Conservation (phyloP, 2,888 invertebrate species). For the Agonopterix heracliana region DNA sequence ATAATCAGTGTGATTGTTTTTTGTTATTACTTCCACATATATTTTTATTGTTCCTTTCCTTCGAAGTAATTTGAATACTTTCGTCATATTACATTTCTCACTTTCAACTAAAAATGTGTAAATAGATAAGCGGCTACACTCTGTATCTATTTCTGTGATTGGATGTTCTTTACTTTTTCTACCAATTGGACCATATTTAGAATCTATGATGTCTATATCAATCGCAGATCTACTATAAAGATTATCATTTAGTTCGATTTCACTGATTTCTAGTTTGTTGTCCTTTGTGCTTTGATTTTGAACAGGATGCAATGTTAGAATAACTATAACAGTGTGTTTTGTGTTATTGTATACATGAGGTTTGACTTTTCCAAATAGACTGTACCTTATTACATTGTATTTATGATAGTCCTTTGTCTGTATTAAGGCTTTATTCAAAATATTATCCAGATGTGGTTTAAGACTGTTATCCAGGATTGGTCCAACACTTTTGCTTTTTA, state of each 20-base stretch:
- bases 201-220: slow-evolving; percentile 51
- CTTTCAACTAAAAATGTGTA: slow-evolving; percentile 41
- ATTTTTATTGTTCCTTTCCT: slow-evolving; percentile 45
- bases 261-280: slow-evolving; percentile 13
- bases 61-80: slow-evolving; percentile 40
- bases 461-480: slow-evolving; percentile 3
- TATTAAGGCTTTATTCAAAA: slow-evolving; percentile 43
- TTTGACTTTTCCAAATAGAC: slow-evolving; percentile 30
- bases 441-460: slow-evolving; percentile 23
- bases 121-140: slow-evolving; percentile 47
- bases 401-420: slow-evolving; percentile 35
- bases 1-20: slow-evolving; percentile 29
- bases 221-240: slow-evolving; percentile 30
- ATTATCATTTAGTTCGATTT: slow-evolving; percentile 28
- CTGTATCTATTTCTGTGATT: slow-evolving; percentile 15
- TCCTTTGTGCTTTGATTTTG: slow-evolving; percentile 4
- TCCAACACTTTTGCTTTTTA: slow-evolving; percentile 11
- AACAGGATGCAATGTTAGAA: slow-evolving; percentile 40
- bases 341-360: slow-evolving; percentile 12
- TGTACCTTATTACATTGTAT: slow-evolving; percentile 42
- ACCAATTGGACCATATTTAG: slow-evolving; percentile 24
- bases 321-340: slow-evolving; percentile 40
- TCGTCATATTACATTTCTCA: slow-evolving; percentile 36
- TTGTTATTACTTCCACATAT: slow-evolving; percentile 41
- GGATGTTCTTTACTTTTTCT: slow-evolving; percentile 17